Conservation (phyloP, 2,888 invertebrate species). For the Cepaea hortensis region DNA sequence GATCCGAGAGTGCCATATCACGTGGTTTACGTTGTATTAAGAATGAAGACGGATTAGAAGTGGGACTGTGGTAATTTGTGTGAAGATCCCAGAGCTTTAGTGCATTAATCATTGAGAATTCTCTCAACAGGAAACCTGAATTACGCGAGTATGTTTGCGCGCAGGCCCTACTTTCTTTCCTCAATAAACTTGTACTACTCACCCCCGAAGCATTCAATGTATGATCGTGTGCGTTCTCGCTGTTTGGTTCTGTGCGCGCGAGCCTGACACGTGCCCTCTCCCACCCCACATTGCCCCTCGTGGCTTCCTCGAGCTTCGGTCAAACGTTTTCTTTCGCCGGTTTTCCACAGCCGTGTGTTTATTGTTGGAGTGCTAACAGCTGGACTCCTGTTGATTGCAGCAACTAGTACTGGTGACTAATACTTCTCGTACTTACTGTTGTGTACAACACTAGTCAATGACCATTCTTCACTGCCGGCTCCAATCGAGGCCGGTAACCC, state of each 20-base stretch:
- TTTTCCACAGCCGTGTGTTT: background rate
- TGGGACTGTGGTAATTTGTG: background rate
- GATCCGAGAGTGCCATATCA: too few relatives aligned
- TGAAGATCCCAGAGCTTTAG: background rate
- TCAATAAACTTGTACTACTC: slow-evolving; percentile 6
- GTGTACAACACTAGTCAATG: background rate
- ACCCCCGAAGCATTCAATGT: slow-evolving; percentile 2
- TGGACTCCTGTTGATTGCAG: background rate
- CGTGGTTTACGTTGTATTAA: too few relatives aligned
- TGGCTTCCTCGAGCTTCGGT: background rate
- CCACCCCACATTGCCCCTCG: slow-evolving; percentile 12
- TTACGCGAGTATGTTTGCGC: background rate
- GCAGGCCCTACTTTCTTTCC: background rate
- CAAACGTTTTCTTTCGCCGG: background rate
- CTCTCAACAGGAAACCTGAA: background rate
- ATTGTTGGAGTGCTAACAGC: background rate
- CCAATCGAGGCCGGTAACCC: background rate
- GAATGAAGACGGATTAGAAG: too few relatives aligned
- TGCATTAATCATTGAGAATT: background rate
- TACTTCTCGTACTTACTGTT: background rate
- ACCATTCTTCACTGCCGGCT: background rate
- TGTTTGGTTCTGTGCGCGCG: slow-evolving; percentile 3
- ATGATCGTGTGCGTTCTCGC: slow-evolving; percentile 17
- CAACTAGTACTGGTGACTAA: background rate
- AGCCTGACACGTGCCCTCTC: slow-evolving; percentile 25